Evolutionary conservation across 2,888 invertebrate genomes (phyloP), one percentile per base, ranked within the genome.

Genomic region (Watsonalla cultraria): DNA sequence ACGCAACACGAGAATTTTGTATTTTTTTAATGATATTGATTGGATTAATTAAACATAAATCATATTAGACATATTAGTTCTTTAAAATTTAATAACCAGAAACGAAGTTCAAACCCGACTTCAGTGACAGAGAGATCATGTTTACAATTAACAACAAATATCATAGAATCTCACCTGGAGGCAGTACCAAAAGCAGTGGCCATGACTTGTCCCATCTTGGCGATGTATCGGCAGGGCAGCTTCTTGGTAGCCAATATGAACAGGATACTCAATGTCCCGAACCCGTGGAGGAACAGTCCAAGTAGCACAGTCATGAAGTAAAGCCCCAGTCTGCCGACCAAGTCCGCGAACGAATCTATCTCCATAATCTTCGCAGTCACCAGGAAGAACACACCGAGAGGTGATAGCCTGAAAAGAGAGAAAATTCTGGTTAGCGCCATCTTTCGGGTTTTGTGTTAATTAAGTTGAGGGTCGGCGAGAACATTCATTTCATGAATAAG

Each of bases 111-210:
- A 8, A 11, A 37, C 45, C 11, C 0, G 6, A 34, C 33, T 35
- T 24, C 15, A 46, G 5, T 14, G 6, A 13, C 13, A 2, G n/a
- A n/a, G n/a, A 37, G 4, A 15, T 45, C 9, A 47, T 45, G 2
- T 8, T 50, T 34, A 35, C 14, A 9, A 14, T 0, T 7, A 42
- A 24, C n/a, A 35, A 24, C 47, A n/a, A n/a, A 54, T 7, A 24
- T 14, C 46, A n/a, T 14, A 7, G 42, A 24, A 15, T 58, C 65
- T 66, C 33, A 75, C 94, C 96, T 96, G 45, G 98, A 98, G 35
- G 98, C 97, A 35, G 99, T 99, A 66, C 98, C 98, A 80, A 99
- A 99, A 47, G 98, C 98, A 0, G 98, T 99, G 5, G 97, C 96
- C 85, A 98, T 91, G 24, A 98, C 98, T 73, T 97, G 97, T 59